These are phyloP conservation scores for Sarcophaga peregrina DNA, from an alignment of 1,140 invertebrate genomes.

Conservation along the genomic window DNA sequence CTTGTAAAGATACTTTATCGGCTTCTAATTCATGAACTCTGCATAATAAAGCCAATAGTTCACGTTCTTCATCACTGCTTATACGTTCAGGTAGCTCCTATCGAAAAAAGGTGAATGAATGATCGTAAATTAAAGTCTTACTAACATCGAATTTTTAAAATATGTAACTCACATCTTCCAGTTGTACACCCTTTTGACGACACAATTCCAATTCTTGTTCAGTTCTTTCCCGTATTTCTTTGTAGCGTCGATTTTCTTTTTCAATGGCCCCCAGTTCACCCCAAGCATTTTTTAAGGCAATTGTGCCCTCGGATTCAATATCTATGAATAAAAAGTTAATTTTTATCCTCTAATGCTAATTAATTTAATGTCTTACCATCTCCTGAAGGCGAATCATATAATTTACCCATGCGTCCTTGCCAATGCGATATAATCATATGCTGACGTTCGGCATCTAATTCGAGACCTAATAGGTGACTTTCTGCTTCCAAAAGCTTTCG, in stretches of 20 bases:
- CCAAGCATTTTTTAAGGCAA: conserved; percentile 85
- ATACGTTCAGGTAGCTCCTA: conserved; percentile 85
- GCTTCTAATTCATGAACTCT: conserved; percentile 91
- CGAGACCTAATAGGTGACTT: conserved; percentile 83
- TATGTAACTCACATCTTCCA: conserved; percentile 79
- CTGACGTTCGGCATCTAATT: conserved; percentile 86
- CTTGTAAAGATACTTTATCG: conserved; percentile 90
- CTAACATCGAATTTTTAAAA: not conserved
- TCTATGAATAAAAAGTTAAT: conserved; percentile 46
- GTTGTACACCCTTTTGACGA: conserved; percentile 76
- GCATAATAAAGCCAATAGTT: conserved; percentile 83
- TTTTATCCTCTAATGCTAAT: not conserved
- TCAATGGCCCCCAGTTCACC: conserved; percentile 85
- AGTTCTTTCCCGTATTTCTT: conserved; percentile 78
- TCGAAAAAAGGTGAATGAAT: not conserved
- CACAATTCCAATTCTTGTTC: conserved; percentile 83
- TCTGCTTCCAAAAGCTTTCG: conserved; percentile 87
- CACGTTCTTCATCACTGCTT: conserved; percentile 86
- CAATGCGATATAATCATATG: conserved; percentile 87
- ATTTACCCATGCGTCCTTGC: conserved; percentile 82
- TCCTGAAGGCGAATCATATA: conserved; percentile 69
- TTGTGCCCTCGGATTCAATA: conserved; percentile 73
- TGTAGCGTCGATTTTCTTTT: conserved; percentile 84
- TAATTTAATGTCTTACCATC: conserved; percentile 52
- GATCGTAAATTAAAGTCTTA: not conserved